Conservation (phyloP, 64 coral and sea anemone species). For the Montipora sp. region DNA sequence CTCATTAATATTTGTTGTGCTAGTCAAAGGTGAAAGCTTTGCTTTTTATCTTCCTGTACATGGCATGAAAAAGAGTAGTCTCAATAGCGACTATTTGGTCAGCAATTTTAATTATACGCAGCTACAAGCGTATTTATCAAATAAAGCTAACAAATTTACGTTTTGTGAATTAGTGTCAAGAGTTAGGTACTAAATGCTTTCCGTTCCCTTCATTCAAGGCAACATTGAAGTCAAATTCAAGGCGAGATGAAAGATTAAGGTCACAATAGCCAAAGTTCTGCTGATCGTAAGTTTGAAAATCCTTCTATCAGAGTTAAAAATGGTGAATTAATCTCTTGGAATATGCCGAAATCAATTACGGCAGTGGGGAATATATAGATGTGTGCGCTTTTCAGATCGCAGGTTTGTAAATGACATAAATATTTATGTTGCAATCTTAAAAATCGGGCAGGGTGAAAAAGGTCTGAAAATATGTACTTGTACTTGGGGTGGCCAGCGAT, state of each 20-base stretch:
- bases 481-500: background rate
- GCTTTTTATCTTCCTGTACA: background rate
- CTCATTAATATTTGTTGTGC: too few relatives aligned
- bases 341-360: background rate
- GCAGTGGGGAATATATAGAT: background rate
- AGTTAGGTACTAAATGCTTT: background rate
- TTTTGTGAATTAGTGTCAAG: background rate
- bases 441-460: background rate
- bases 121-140: conserved; percentile 11
- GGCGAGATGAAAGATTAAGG: background rate
- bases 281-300: background rate
- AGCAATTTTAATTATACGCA: background rate
- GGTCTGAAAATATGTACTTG: background rate
- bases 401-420: background rate
- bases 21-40: too few relatives aligned
- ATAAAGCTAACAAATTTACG: conserved; percentile 6
- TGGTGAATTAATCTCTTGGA: background rate
- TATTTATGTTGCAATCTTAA: background rate
- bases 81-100: background rate
- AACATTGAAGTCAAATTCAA: background rate
- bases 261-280: too few relatives aligned
- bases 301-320: background rate
- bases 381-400: background rate
- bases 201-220: background rate
- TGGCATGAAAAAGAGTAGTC: background rate